Percentiles rank a stretch among this genome's conserved stretches.
These are phyloP conservation scores for Alcis repandata DNA, from an alignment of 2,888 invertebrate genomes.

Conservation along the genomic window DNA sequence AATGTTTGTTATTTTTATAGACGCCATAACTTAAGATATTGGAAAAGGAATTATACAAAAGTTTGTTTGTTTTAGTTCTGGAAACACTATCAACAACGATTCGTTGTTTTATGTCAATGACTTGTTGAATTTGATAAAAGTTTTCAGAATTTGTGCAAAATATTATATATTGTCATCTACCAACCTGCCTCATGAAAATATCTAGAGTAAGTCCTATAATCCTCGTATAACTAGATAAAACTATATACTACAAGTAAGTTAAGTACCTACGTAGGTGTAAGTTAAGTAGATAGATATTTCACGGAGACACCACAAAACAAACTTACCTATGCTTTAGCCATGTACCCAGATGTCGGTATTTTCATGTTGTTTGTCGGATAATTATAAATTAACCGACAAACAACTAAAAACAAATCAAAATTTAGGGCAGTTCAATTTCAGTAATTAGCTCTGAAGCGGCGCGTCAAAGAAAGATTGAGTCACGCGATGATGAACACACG, in stretches of 20 bases:
- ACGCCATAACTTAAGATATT: not conserved
- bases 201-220: too few relatives aligned
- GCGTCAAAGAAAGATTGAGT: slow-evolving; percentile 24
- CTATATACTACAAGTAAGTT: too few relatives aligned
- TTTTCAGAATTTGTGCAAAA: not conserved
- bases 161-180: not conserved
- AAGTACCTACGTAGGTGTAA: too few relatives aligned
- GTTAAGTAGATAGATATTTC: not conserved
- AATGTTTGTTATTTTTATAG: not conserved
- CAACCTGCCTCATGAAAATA: too few relatives aligned
- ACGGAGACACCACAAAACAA: too few relatives aligned
- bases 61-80: not conserved
- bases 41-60: not conserved
- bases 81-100: not conserved
- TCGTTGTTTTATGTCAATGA: not conserved
- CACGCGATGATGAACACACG: slow-evolving; percentile 21
- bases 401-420: slow-evolving; percentile 29
- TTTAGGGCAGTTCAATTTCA: slow-evolving; percentile 26
- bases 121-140: not conserved
- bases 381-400: not conserved
- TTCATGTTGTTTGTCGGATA: not conserved
- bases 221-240: too few relatives aligned
- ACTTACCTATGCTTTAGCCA: too few relatives aligned
- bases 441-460: slow-evolving; percentile 28
- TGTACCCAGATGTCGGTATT: not conserved